phyloP scores from a whole-genome alignment of 1,140 invertebrate genomes.

The Aphaenogaster floridana region DNA sequence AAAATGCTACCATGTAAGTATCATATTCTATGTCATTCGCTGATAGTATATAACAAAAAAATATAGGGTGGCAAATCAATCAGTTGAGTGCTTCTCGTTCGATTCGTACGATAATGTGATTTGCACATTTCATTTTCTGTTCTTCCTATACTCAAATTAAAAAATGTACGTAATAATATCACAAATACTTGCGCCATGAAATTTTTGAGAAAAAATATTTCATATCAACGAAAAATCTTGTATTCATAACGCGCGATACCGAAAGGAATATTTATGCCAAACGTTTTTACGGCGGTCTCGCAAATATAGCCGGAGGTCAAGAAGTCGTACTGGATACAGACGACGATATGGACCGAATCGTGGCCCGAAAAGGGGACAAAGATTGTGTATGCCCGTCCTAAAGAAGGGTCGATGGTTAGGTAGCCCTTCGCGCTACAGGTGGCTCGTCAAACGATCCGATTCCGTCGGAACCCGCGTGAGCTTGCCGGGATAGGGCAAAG shows the following conservation, averaged over 20 bases:
- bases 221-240: not conserved
- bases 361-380: conserved; percentile 32
- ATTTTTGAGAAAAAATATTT: not conserved
- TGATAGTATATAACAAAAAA: not conserved
- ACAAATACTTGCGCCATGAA: not conserved
- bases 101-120: not conserved
- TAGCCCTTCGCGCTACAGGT: conserved; percentile 75
- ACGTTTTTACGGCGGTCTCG: conserved; percentile 28
- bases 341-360: conserved; percentile 76
- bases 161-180: not conserved
- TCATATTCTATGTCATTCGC: not conserved
- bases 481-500: conserved; percentile 42
- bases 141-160: not conserved
- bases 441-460: conserved; percentile 74
- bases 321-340: conserved; percentile 7
- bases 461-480: conserved; percentile 69
- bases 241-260: not conserved
- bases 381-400: conserved; percentile 14
- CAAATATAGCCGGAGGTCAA: conserved; percentile 39
- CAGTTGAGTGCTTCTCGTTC: not conserved
- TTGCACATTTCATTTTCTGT: not conserved
- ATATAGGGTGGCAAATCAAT: not conserved
- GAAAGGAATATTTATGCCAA: not conserved
- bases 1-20: not conserved
- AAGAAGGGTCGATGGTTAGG: conserved; percentile 48